Percentiles rank a stretch among this genome's conserved stretches.
Evolutionary conservation across 1,140 invertebrate genomes (phyloP).

Genomic region (Heliconius himera): DNA sequence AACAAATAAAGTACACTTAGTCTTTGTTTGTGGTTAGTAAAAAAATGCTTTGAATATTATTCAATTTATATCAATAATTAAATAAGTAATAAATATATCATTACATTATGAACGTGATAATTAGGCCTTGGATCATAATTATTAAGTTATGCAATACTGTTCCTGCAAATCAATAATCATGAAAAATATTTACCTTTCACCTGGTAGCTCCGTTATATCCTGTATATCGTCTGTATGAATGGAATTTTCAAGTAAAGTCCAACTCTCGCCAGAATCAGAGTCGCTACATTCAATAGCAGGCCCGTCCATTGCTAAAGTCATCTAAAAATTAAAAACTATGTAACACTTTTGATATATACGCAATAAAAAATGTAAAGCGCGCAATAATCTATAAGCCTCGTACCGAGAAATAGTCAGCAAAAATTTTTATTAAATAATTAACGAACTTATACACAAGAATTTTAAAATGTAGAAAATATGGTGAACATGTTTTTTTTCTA

Average conservation of each 20-base stretch:
- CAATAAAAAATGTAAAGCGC: conserved; percentile 8
- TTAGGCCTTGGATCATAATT: background rate
- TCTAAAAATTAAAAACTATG: conserved; percentile 1
- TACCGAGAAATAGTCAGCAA: background rate
- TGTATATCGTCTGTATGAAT: conserved; percentile 51
- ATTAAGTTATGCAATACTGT: background rate
- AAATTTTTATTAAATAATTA: background rate
- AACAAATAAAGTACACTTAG: background rate
- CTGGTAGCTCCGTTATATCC: conserved; percentile 44
- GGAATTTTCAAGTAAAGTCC: conserved; percentile 66
- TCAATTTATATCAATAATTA: background rate
- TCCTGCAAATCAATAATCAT: background rate
- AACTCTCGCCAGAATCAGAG: conserved; percentile 75
- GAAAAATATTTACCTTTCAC: conserved; percentile 35
- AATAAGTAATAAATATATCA: background rate
- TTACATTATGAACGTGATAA: background rate
- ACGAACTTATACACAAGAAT: background rate
- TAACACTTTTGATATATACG: background rate
- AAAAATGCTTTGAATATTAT: background rate
- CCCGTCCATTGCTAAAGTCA: conserved; percentile 60
- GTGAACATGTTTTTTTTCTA: conserved; percentile 26
- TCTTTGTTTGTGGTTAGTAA: background rate
- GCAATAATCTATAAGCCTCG: background rate
- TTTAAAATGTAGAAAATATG: conserved; percentile 15
- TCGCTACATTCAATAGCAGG: conserved; percentile 66